These are phyloP conservation scores for Pseudomugil tenellus DNA, from an alignment of 2,797 vertebrate genomes.

Conservation along the genomic window DNA sequence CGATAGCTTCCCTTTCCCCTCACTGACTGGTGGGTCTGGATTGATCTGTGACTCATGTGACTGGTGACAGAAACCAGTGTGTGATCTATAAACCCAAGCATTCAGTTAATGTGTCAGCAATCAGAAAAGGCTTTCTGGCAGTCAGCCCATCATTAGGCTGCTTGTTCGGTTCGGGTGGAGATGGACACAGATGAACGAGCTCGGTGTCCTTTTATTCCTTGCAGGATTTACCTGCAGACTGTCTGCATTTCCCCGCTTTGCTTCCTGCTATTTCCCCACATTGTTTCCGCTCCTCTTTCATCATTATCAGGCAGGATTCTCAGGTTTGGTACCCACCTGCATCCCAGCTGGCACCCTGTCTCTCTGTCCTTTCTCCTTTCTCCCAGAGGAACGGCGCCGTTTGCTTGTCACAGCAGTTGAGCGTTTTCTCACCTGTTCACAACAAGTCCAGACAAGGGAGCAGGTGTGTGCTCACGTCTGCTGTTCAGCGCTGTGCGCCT, in stretches of 20 bases:
- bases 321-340: constrained; percentile 50
- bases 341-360: constrained; percentile 50
- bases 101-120: constrained; percentile 20
- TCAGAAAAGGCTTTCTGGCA: constrained; percentile 39
- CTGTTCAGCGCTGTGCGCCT: constrained; percentile 16
- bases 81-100: constrained; percentile 3
- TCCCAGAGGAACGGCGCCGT: constrained; percentile 49
- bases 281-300: constrained; percentile 4
- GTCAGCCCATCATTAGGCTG: constrained; percentile 31
- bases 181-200: constrained; percentile 40
- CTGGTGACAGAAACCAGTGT: not conserved
- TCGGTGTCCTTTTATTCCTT: constrained; percentile 39
- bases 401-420: constrained; percentile 59
- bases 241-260: constrained; percentile 4
- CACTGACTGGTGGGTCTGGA: not conserved
- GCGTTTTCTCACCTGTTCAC: constrained; percentile 67
- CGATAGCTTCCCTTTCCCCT: no score
- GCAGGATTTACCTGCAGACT: constrained; percentile 53
- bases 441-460: constrained; percentile 59
- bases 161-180: constrained; percentile 14
- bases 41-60: not conserved
- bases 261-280: not conserved
- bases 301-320: constrained; percentile 47
- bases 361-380: constrained; percentile 18
- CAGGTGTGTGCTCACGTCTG: constrained; percentile 61